Base-by-base conservation (phyloP, 2,797 vertebrate species). In the Pachyuromys duprasi region DNA sequence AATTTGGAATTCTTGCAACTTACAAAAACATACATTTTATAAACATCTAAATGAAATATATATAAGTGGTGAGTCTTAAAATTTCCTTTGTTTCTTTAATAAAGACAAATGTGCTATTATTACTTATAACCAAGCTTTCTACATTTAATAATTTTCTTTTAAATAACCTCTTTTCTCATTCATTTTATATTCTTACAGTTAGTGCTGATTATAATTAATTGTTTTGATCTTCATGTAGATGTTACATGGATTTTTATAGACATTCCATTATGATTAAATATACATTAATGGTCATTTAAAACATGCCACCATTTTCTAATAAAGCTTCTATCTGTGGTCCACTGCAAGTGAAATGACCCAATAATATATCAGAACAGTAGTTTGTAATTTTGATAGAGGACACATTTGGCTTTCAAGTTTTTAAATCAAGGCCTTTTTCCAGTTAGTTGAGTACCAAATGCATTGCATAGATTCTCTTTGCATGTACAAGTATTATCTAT, bases 181-280 rank as follows among this genome's bases (percentile, higher is more conserved):
- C 87, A 96, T 89, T 97, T 79, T 96, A 55, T 95, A 93, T 97
- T 96, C 94, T 95, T 95, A 95, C 72, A 83, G 96, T 96, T 98
- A 97, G 97, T 94, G 74, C 88, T 96, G 63, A 97, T 57, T 97
- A 96, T 98, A 98, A 98, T 97, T 94, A 92, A 98, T 97, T 98
- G 95, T 98, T 98, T 98, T 97, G 94, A 96, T 98, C 97, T 97
- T 98, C 95, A 81, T 96, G 95, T 97, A 93, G 81, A 93, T 98
- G 93, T 98, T 93, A 78, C 87, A 98, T 94, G 89, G 88, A 97
- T 95, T 98, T 98, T 98, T 98, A 98, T 96, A 98, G 97, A 75
- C 42, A 95, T 98, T 98, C 75, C 72, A 92, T 98, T 98, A 97
- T 97, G 98, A 98, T 98, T 98, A 98, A 97, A 79, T 87, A 96